Conservation (phyloP, 1,140 invertebrate genomes). For the Papilio aristodemus region DNA sequence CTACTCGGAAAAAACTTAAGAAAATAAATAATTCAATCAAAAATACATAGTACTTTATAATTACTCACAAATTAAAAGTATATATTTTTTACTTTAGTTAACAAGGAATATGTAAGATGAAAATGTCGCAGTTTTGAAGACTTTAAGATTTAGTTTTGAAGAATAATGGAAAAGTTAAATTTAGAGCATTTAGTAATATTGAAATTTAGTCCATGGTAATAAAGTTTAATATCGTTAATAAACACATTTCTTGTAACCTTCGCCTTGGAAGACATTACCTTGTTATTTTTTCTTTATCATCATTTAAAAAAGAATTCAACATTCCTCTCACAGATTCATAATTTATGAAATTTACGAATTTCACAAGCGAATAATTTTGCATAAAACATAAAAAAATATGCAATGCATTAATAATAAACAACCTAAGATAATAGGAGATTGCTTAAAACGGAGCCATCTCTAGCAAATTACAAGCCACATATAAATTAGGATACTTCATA, state of each 20-base stretch:
- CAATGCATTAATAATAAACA: neutral
- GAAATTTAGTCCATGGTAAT: neutral
- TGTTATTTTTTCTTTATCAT: neutral
- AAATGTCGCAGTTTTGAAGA: neutral
- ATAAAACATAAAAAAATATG: neutral
- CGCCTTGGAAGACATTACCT: constrained; percentile 17
- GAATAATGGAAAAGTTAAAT: neutral
- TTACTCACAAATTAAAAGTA: constrained; percentile 23
- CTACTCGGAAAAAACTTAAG: constrained; percentile 54
- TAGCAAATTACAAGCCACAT: constrained; percentile 7
- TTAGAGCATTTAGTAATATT: neutral
- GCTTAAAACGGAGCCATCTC: constrained; percentile 3
- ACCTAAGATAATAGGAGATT: constrained; percentile 3
- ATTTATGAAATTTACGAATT: neutral
- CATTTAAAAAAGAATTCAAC: neutral
- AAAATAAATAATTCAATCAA: constrained; percentile 43
- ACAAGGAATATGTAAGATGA: neutral
- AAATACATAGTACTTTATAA: constrained; percentile 25
- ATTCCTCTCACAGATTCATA: constrained; percentile 5
- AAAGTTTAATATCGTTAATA: neutral
- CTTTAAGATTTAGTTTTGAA: neutral
- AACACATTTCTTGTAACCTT: neutral
- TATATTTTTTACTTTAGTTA: constrained; percentile 19
- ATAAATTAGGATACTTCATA: neutral
- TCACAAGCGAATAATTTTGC: neutral